These are phyloP conservation scores for Macrostomum cliftonense DNA, from an alignment of 2,888 invertebrate genomes.

Conservation along the genomic window DNA sequence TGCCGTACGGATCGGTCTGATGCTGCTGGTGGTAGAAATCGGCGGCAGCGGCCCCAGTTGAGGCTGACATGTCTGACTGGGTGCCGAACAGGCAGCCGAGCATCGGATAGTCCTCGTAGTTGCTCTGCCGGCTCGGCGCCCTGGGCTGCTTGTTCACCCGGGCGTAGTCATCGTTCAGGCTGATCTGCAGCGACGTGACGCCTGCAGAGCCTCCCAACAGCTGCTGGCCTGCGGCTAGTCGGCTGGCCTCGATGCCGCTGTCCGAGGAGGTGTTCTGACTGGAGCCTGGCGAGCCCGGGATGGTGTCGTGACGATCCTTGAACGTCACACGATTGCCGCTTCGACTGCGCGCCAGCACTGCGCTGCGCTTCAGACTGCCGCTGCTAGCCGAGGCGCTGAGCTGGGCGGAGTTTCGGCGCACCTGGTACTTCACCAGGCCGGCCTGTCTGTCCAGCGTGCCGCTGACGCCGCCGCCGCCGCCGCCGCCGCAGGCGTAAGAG, in stretches of 20 bases:
- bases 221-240: too few species aligned
- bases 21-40: too few species aligned
- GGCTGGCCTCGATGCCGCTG: background rate
- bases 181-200: too few species aligned
- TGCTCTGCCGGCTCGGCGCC: background rate
- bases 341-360: background rate
- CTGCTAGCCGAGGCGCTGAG: background rate
- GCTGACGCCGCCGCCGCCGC: too few species aligned
- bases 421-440: background rate
- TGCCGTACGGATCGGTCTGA: too few species aligned
- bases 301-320: slow-evolving; percentile 6
- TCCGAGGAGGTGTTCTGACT: background rate
- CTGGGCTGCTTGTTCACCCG: too few species aligned
- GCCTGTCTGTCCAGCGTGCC: too few species aligned
- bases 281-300: slow-evolving; percentile 3
- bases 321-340: slow-evolving; percentile 4
- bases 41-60: too few species aligned
- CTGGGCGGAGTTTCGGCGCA: background rate
- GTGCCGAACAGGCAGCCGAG: slow-evolving; percentile 2
- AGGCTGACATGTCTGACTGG: too few species aligned
- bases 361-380: slow-evolving; percentile 1
- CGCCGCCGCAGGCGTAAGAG: too few species aligned
- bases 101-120: slow-evolving; percentile 7
- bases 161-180: too few species aligned
- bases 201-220: too few species aligned